Evolutionary conservation across 2,888 invertebrate genomes (phyloP), one percentile per base, ranked within the genome.

Genomic region (Eremobia ochroleuca): DNA sequence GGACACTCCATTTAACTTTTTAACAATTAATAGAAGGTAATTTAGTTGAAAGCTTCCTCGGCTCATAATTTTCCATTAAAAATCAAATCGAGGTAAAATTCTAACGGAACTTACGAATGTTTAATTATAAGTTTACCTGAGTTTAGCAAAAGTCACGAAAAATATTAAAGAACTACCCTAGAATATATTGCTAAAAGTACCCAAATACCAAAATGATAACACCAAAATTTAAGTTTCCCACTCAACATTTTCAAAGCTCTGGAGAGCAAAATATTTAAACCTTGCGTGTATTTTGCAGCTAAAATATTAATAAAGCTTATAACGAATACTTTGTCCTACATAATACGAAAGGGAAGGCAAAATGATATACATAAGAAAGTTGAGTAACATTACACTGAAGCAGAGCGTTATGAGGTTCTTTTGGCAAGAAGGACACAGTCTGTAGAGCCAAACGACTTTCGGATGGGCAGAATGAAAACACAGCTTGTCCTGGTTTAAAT

Each of bases 401-500:
- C 65, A 77, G 37, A 79, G 28, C 52, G 58, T 78, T 81, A 76
- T 65, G 76, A 69, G 70, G 62, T 68, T 67, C 52, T 85, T 80
- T 83, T 87, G 77, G 81, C 82, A 85, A 55, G 75, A 81, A 74
- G 65, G 65, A 74, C 64, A 66, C 37, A 49, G 58, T 8, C 73
- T 70, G 67, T 65, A 37, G 74, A 77, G 83, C 87, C 85, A 85
- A 88, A 83, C 79, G 81, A 83, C 79, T 72, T 85, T 87, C 59
- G 25, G 77, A 82, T 83, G 74, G 69, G 65, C 79, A 79, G 34
- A 68, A 78, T 73, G 69, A 85, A 85, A 87, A 83, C 78, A 81
- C 80, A 80, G 86, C 76, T 67, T 88, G 79, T 76, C 74, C 74
- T 83, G 72, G 68, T 80, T 83, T 77, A 34, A 81, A 81, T 87